A percentile compares a stretch with the other conserved stretches of the same genome.
phyloP scores from a whole-genome alignment of 1,140 invertebrate species.

The Trissolcus basalis region DNA sequence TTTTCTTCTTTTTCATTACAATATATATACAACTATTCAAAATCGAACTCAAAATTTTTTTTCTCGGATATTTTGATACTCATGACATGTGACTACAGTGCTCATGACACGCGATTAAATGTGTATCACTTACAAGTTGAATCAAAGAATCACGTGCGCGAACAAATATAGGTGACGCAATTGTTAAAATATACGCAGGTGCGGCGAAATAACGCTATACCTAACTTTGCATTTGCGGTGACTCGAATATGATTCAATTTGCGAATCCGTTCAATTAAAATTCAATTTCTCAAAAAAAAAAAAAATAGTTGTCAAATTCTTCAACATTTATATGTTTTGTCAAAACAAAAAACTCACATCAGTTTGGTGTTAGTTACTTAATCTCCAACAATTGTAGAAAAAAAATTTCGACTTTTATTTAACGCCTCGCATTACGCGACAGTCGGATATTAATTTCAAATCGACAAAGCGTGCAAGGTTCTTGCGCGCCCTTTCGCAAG shows the following conservation, averaged over 20 bases:
- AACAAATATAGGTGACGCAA: conserved; percentile 44
- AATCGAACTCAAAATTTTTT: no score
- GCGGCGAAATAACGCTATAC: conserved; percentile 23
- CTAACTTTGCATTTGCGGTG: conserved; percentile 30
- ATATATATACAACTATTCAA: no score
- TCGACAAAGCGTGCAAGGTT: conserved; percentile 45
- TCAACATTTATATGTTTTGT: conserved; percentile 8
- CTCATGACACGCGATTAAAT: conserved; percentile 1
- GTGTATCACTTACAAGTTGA: conserved; percentile 20
- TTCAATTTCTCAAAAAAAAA: no score
- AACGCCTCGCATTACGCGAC: neutral
- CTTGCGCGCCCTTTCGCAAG: conserved; percentile 47
- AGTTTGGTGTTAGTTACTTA: no score
- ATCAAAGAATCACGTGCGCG: conserved; percentile 53
- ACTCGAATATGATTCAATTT: conserved; percentile 38
- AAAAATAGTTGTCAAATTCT: conserved; percentile 26
- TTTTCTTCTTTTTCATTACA: no score
- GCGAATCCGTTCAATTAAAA: conserved; percentile 39
- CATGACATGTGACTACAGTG: no score
- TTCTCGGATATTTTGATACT: neutral
- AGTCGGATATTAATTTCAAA: conserved; percentile 19
- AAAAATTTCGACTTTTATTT: neutral
- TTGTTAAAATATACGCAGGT: conserved; percentile 52
- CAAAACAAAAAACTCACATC: conserved; percentile 7
- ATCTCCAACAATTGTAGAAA: no score